A percentile compares a stretch with the other conserved stretches of the same genome.
phyloP scores from a whole-genome alignment of 2,888 invertebrate species.

The Zygogramma bicolorata region DNA sequence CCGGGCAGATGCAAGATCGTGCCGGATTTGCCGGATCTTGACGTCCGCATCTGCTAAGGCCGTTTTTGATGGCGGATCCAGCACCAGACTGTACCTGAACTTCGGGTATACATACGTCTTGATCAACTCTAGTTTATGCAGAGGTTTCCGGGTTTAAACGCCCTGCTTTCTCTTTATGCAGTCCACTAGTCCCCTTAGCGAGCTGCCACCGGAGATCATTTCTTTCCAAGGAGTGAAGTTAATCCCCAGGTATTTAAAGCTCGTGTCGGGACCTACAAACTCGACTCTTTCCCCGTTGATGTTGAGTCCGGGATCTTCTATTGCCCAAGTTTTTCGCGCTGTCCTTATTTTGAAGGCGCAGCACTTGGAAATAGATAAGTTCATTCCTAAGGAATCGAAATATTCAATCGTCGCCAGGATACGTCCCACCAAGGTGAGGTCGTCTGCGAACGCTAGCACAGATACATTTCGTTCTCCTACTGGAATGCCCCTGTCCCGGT shows the following conservation, averaged over 20 bases:
- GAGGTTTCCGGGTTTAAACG: slow-evolving; percentile 8
- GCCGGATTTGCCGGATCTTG: neutral
- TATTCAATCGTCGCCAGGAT: slow-evolving; percentile 24
- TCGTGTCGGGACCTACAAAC: slow-evolving; percentile 42
- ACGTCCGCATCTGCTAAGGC: neutral
- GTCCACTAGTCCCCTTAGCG: neutral
- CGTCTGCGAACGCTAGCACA: slow-evolving; percentile 61
- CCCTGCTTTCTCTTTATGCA: neutral
- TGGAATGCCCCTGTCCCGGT: neutral
- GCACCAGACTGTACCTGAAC: neutral
- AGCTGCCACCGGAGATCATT: slow-evolving; percentile 12
- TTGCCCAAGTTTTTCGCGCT: slow-evolving; percentile 46
- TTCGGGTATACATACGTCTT: neutral
- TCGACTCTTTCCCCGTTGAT: slow-evolving; percentile 39
- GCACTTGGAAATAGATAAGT: slow-evolving; percentile 30
- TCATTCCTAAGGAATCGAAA: slow-evolving; percentile 50
- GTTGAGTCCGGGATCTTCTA: slow-evolving; percentile 48
- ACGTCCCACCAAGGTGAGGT: slow-evolving; percentile 51
- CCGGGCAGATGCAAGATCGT: neutral
- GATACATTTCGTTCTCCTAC: slow-evolving; percentile 41
- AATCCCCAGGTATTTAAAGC: slow-evolving; percentile 53
- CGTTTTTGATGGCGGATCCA: neutral
- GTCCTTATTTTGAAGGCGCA: slow-evolving; percentile 1
- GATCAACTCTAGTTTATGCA: neutral
- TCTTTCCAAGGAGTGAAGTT: slow-evolving; percentile 1